Evolutionary conservation across 2,888 invertebrate species (phyloP), one percentile per base, ranked within the genome.

Genomic region (Synanthedon vespiformis): DNA sequence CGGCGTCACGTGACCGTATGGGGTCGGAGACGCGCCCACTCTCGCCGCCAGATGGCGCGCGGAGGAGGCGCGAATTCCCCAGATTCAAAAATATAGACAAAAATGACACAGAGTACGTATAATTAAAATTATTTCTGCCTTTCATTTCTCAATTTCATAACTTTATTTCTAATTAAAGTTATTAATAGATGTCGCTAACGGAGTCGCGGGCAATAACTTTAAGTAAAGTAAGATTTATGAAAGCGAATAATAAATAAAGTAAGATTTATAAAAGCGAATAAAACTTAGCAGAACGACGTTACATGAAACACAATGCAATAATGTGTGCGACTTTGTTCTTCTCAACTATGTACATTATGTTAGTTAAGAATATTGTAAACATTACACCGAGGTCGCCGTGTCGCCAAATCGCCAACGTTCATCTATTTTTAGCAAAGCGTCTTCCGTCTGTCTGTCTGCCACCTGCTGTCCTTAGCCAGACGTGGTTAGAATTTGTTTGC

Each of bases 401-500:
- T 79, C 80, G 77, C 79, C 74, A 80, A 82, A 77, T 79, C 73
- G 77, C 80, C 75, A 78, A 73, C 76, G 72, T 69, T 70, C 65
- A 62, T 64, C 79, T 86, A 86, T 84, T 83, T 77, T 74, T 84
- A 84, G 74, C 57, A 67, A 60, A 61, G 73, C 76, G 81, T 81
- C 81, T 84, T 84, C 83, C 84, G 82, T 78, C 80, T 77, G 82
- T 84, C 82, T 82, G 74, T 71, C 68, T 63, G 73, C 74, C 81
- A 82, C 80, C 80, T 83, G 82, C 80, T 68, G 66, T 63, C 68
- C 67, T 68, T 58, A 62, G 58, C 60, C 58, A 58, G 55, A 60
- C 53, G 22, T 12, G 40, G 50, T 44, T 44, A 51, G 51, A 51
- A 44, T 60, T 55, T 61, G 56, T 57, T 59, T 65, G 58, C 59